phyloP scores from a whole-genome alignment of 2,797 vertebrate species.

The Neosilurus mollespiculum region DNA sequence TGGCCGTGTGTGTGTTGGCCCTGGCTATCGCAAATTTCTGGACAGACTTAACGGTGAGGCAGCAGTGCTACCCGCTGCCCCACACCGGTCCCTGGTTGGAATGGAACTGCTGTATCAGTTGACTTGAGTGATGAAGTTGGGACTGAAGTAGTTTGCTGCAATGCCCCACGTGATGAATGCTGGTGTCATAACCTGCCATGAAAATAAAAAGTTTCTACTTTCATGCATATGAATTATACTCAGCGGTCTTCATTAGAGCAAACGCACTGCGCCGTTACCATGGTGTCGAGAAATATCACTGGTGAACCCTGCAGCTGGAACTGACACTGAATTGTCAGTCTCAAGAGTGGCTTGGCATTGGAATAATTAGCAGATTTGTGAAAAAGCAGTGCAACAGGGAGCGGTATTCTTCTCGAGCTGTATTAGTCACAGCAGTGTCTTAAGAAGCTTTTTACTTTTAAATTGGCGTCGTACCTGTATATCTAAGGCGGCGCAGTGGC shows the following conservation, averaged over 20 bases:
- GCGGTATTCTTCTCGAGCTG: not conserved
- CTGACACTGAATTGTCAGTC: not conserved
- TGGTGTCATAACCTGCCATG: not conserved
- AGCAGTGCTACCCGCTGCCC: not conserved
- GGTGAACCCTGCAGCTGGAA: not conserved
- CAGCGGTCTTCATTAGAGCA: not conserved
- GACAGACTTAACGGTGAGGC: not conserved
- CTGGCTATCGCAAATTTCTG: too few species aligned
- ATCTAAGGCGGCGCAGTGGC: too few species aligned
- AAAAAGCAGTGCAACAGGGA: not conserved
- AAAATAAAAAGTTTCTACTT: not conserved
- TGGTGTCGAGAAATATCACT: not conserved
- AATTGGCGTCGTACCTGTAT: too few species aligned
- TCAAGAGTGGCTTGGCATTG: not conserved
- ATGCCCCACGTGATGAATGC: not conserved
- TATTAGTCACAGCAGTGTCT: not conserved
- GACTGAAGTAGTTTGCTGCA: not conserved
- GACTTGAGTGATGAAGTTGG: not conserved
- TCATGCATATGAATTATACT: not conserved
- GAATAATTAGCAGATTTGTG: not conserved
- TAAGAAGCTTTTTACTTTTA: not conserved
- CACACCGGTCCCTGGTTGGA: not conserved
- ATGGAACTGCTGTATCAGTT: not conserved
- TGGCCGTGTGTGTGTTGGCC: too few species aligned
- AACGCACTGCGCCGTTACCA: not conserved